Conservation (phyloP, 2,113 vertebrate species). For the Corythoichthys haematopterus region DNA sequence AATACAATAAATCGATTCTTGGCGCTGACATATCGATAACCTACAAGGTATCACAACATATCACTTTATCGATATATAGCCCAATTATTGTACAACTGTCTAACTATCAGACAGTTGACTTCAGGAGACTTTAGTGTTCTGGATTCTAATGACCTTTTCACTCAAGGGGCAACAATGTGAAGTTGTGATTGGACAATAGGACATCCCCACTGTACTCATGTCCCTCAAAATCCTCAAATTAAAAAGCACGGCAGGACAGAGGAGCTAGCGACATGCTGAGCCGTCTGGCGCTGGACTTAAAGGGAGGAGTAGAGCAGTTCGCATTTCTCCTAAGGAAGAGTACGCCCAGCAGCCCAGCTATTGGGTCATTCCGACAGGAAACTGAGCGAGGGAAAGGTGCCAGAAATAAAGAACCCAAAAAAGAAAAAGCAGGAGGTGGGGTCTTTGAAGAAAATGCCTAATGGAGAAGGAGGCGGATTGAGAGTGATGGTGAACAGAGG, state of each 20-base stretch:
- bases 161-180: conserved; percentile 34
- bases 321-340: conserved; percentile 62
- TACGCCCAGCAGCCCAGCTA: conserved; percentile 48
- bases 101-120: background rate
- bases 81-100: too few relatives aligned
- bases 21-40: too few relatives aligned
- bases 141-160: conserved; percentile 45
- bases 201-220: conserved; percentile 30
- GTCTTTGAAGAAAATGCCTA: conserved; percentile 49
- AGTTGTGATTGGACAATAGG: conserved; percentile 38
- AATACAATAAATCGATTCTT: too few relatives aligned
- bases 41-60: too few relatives aligned
- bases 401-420: conserved; percentile 40
- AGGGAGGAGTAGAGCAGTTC: conserved; percentile 58
- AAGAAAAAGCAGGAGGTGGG: conserved; percentile 28
- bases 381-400: conserved; percentile 59
- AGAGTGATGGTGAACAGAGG: conserved; percentile 34
- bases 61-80: too few relatives aligned
- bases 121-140: background rate
- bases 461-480: conserved; percentile 55
- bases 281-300: conserved; percentile 37
- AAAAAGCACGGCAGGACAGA: conserved; percentile 37
- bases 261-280: conserved; percentile 30
- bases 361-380: conserved; percentile 72
- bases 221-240: background rate